Evolutionary conservation across 2,888 invertebrate genomes (phyloP).

Genomic region (Aphodius granarius): DNA sequence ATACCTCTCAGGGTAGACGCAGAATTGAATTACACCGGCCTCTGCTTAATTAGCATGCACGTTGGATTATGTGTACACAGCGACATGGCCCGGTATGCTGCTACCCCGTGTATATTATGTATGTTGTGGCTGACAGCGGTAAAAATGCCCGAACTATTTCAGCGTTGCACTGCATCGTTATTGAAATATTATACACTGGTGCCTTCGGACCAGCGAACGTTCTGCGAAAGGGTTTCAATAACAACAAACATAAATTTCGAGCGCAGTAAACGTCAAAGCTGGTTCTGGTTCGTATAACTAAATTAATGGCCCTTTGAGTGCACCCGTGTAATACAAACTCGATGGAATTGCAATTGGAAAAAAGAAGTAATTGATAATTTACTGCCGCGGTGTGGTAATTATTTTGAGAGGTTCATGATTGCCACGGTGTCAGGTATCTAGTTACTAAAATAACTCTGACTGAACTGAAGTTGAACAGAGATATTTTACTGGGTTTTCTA

Average conservation of each 20-base stretch:
- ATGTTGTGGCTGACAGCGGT: not conserved
- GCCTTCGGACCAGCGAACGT: not conserved
- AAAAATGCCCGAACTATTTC: not conserved
- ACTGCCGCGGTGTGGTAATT: not conserved
- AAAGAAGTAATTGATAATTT: not conserved
- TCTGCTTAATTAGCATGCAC: slow-evolving; percentile 19
- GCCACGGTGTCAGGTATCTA: not conserved
- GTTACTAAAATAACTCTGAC: not conserved
- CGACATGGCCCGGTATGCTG: not conserved
- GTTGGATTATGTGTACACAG: not conserved
- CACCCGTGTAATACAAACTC: not conserved
- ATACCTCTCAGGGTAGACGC: slow-evolving; percentile 21
- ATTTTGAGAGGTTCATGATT: not conserved
- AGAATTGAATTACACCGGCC: slow-evolving; percentile 19
- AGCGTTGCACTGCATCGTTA: not conserved
- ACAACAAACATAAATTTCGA: slow-evolving; percentile 12
- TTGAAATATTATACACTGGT: not conserved
- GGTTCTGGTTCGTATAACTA: not conserved
- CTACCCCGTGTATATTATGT: not conserved
- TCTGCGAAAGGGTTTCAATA: slow-evolving; percentile 2
- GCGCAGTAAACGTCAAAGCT: slow-evolving; percentile 1
- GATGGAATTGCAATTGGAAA: not conserved
- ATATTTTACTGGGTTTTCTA: too few relatives aligned
- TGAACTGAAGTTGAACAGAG: too few relatives aligned
- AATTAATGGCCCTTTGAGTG: not conserved